Base-by-base conservation (phyloP, 1,140 invertebrate genomes). In the Argopecten irradians region DNA sequence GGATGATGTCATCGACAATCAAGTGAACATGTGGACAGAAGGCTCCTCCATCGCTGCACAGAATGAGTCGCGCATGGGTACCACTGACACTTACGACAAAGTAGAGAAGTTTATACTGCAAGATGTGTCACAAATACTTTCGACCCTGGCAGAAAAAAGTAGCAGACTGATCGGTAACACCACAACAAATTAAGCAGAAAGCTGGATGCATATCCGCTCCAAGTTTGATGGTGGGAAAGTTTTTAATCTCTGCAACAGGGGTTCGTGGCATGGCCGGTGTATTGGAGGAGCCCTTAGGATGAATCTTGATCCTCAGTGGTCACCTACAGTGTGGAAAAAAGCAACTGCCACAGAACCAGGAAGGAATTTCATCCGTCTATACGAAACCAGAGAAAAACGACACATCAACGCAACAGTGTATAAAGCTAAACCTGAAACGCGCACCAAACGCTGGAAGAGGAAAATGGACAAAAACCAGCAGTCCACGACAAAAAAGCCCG, bases 141-240 rank as follows among this genome's bases (percentile, higher is more conserved):
- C 88, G 39, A 34, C 22, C 89, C 92, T 88, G 88, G 86, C 71
- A 88, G 85, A 43, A 35, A 88, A 85, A 90, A 89, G 92, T 34
- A n/a, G 90, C 3, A 94, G 93, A 88, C 91, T 95, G 34, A 87
- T 96, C 14, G 84, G 92, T 5, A 93, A 95, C 88, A 91, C 92
- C 28, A 95, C 94, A 34, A 96, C 94, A 84, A 96, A 96, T 90
- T 34, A 86, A 14, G 39, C 85, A 13, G 95, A 96, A 92, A 35
- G 46, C 28, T 96, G 93, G 91, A 94, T 95, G 90, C 85, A 88
- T 9, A 91, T 93, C 11, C 84, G 95, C 9, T 86, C 0, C 28
- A 95, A 96, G 90, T 91, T 88, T 86, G 92, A 93, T 41, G 92
- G 93, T 71, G 95, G 95, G 19, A 96, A 96, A 92, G 28, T 91